phyloP scores from a whole-genome alignment of 2,113 vertebrate species.

The Polypterus senegalus region DNA sequence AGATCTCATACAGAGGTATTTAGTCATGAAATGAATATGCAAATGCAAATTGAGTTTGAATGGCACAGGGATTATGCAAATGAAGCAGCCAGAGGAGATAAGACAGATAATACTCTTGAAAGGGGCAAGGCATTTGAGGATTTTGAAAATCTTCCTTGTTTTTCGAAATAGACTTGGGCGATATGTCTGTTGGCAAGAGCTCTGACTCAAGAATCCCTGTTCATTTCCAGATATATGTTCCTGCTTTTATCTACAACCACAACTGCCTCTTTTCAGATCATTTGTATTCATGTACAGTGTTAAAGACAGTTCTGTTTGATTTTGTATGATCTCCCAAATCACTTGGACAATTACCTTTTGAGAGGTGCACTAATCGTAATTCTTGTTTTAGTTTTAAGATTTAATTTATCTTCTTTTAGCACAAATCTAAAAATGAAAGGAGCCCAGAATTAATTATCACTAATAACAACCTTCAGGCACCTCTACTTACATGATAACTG shows the following conservation, averaged over 20 bases:
- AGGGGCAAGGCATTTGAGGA: conserved; percentile 10
- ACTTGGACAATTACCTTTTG: too few species aligned
- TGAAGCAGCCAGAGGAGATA: conserved; percentile 22
- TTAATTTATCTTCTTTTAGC: too few species aligned
- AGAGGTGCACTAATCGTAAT: too few species aligned
- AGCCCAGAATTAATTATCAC: too few species aligned
- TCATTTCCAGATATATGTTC: background rate
- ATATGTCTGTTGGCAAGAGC: conserved; percentile 10
- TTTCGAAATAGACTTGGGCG: conserved; percentile 6
- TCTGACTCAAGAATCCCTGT: conserved; percentile 1
- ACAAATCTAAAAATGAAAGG: too few species aligned
- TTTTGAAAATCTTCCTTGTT: conserved; percentile 24
- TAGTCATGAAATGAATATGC: conserved; percentile 31
- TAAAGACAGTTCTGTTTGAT: too few species aligned
- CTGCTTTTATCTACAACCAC: background rate
- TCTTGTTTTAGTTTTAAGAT: too few species aligned
- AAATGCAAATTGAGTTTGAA: conserved; percentile 37
- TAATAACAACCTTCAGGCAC: too few species aligned
- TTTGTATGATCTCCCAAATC: background rate
- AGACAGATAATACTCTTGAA: conserved; percentile 12
- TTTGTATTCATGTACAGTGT: conserved; percentile 2
- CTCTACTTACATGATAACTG: too few species aligned
- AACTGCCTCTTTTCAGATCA: background rate
- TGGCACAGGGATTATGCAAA: conserved; percentile 51
- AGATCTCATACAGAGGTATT: conserved; percentile 22